Evolutionary conservation across 2,797 vertebrate species (phyloP).

Genomic region (Pyrocephalus nanus): DNA sequence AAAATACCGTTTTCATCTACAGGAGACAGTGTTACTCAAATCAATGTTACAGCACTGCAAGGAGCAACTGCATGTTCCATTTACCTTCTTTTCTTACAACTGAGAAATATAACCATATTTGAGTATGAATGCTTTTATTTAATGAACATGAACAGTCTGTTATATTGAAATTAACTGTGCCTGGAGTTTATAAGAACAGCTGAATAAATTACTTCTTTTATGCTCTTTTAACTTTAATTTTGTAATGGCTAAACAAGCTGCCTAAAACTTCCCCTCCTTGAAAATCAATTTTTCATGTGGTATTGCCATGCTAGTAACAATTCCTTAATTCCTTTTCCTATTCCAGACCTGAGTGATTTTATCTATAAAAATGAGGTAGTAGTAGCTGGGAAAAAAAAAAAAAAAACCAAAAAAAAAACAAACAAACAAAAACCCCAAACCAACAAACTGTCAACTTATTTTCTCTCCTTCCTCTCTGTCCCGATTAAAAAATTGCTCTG

Average conservation of each 20-base stretch:
- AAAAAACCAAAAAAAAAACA: neutral
- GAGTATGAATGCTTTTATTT: neutral
- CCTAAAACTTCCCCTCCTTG: neutral
- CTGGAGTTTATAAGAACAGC: neutral
- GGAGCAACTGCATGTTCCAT: neutral
- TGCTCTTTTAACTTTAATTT: neutral
- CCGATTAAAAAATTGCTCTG: neutral
- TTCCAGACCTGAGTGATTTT: neutral
- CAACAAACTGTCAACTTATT: neutral
- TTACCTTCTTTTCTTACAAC: neutral
- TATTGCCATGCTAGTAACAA: neutral
- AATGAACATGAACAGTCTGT: neutral
- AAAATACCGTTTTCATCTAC: neutral
- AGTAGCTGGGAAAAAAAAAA: neutral
- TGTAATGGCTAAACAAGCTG: neutral
- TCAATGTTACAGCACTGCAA: neutral
- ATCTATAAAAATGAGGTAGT: neutral
- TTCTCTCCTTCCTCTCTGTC: neutral
- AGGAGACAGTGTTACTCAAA: neutral
- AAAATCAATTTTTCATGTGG: constrained; percentile 17
- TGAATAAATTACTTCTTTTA: neutral
- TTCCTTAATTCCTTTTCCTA: neutral
- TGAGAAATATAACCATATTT: neutral
- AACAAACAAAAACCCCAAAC: neutral
- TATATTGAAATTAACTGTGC: neutral